Conservation (phyloP, 2,888 invertebrate species). For the Cantharis flavilabris region DNA sequence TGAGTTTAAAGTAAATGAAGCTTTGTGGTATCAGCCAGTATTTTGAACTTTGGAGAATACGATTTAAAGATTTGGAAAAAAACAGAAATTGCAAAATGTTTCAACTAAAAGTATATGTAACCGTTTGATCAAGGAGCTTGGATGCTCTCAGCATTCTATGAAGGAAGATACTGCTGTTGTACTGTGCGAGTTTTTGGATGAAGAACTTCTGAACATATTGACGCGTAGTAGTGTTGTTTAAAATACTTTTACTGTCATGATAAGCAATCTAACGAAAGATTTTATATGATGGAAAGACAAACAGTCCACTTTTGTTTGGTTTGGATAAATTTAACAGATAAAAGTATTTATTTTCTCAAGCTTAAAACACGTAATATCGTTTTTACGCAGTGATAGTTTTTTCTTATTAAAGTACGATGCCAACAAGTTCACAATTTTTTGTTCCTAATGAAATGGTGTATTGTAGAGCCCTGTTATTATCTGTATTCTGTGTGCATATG, state of each 20-base stretch:
- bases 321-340: background rate
- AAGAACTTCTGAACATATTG: no score
- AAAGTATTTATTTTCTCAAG: background rate
- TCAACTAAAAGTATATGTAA: no score
- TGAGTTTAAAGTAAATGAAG: no score
- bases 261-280: background rate
- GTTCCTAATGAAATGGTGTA: constrained; percentile 19
- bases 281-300: background rate
- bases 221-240: no score
- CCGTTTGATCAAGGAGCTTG: no score
- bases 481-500: constrained; percentile 19
- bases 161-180: no score
- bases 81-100: no score
- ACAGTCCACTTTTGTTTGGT: background rate
- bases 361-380: background rate
- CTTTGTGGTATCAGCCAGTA: no score
- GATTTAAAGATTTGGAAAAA: no score
- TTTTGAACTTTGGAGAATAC: no score
- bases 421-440: constrained; percentile 7
- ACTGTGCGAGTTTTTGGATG: no score
- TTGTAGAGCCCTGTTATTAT: constrained; percentile 27
- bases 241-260: background rate
- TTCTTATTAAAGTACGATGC: background rate
- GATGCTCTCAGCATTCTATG: no score
- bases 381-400: background rate